phyloP scores from a whole-genome alignment of 1,140 invertebrate species.

The Armadillidium nasatum region DNA sequence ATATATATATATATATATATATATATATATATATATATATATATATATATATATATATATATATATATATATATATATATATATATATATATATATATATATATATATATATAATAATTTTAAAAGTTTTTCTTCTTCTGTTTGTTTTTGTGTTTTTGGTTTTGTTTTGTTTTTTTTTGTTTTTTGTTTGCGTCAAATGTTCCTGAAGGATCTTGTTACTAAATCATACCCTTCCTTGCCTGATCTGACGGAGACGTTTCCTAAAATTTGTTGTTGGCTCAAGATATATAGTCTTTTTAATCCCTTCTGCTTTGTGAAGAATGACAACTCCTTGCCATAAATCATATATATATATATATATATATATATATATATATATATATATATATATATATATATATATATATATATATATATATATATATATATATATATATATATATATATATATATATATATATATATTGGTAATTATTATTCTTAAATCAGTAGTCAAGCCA shows the following conservation, averaged over 20 bases:
- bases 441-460: slow-evolving; percentile 4
- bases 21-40: slow-evolving; percentile 13
- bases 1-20: not conserved
- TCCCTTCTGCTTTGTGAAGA: too few species aligned
- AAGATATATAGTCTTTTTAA: too few species aligned
- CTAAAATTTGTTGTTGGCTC: too few species aligned
- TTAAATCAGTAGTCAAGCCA: too few species aligned
- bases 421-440: slow-evolving; percentile 12
- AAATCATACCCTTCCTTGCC: too few species aligned
- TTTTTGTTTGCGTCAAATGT: too few species aligned
- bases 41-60: not conserved
- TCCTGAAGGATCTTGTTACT: too few species aligned
- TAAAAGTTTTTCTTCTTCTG: not conserved
- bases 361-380: not conserved
- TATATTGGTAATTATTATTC: not conserved
- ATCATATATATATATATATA: slow-evolving; percentile 1
- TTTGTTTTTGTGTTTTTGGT: too few species aligned
- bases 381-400: slow-evolving; percentile 9
- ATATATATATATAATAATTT: slow-evolving; percentile 2
- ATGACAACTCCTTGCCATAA: too few species aligned
- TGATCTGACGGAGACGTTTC: too few species aligned
- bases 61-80: not conserved
- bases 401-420: slow-evolving; percentile 11
- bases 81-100: slow-evolving; percentile 7
- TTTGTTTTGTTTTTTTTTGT: not conserved